Conservation (phyloP, 2,113 vertebrate genomes). For the Lepus timidus region DNA sequence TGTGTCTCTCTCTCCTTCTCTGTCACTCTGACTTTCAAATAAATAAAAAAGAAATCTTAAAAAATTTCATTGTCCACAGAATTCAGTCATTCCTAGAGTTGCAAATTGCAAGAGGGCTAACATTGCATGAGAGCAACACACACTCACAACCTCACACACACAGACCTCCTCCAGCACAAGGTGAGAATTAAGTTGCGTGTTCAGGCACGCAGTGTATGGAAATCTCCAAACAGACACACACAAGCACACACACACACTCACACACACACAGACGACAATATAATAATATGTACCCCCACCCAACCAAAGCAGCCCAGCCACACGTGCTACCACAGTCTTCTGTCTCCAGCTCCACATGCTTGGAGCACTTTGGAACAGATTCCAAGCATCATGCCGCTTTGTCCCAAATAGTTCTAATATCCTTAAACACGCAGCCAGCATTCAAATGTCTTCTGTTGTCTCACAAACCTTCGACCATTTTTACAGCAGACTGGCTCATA, state of each 20-base stretch:
- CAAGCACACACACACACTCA: neutral
- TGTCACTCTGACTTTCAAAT: too few species aligned
- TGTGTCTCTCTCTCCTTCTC: too few species aligned
- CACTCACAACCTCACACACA: neutral
- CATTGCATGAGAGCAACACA: neutral
- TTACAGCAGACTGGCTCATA: neutral
- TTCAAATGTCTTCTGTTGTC: neutral
- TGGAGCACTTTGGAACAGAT: neutral
- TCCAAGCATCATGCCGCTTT: neutral
- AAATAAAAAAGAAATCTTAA: too few species aligned
- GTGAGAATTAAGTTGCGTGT: neutral
- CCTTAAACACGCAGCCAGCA: neutral
- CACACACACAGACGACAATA: neutral
- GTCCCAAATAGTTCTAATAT: constrained; percentile 11
- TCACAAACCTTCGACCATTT: neutral
- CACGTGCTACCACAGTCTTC: rapidly evolving
- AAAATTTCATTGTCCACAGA: neutral
- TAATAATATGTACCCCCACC: neutral
- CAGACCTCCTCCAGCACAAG: neutral
- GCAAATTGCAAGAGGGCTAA: neutral
- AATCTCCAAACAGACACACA: neutral
- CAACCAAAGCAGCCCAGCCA: neutral
- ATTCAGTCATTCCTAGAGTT: neutral
- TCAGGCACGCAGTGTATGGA: neutral
- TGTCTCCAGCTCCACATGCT: neutral